Conservation (phyloP, 2,797 vertebrate genomes). For the Pogonophryne albipinna region DNA sequence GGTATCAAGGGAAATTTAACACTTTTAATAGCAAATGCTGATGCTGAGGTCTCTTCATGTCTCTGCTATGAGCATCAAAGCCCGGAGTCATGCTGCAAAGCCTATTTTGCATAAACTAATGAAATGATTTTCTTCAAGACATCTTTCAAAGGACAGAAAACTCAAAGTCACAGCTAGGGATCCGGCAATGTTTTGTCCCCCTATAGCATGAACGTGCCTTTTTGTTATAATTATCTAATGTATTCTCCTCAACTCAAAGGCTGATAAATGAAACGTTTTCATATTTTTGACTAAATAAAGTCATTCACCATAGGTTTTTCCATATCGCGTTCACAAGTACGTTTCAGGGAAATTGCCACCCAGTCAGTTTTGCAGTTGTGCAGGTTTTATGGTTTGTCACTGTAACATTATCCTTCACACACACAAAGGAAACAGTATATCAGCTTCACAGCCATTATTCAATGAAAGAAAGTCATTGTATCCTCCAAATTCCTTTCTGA, state of each 20-base stretch:
- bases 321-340: background rate
- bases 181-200: slow-evolving; percentile 12
- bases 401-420: slow-evolving; percentile 22
- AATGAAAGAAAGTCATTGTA: slow-evolving; percentile 11
- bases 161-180: slow-evolving; percentile 20
- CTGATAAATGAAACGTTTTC: background rate
- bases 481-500: slow-evolving; percentile 23
- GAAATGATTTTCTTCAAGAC: slow-evolving; percentile 45
- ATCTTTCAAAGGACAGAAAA: slow-evolving; percentile 40
- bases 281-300: background rate
- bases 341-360: slow-evolving; percentile 26
- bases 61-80: slow-evolving; percentile 59
- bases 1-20: slow-evolving; percentile 64
- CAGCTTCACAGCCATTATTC: slow-evolving; percentile 7
- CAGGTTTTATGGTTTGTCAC: slow-evolving; percentile 17
- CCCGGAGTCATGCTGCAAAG: slow-evolving; percentile 30
- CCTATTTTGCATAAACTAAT: slow-evolving; percentile 57
- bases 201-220: slow-evolving; percentile 7
- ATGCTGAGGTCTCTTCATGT: slow-evolving; percentile 49
- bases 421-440: slow-evolving; percentile 33
- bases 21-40: slow-evolving; percentile 68
- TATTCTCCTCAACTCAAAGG: background rate
- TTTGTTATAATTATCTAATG: slow-evolving; percentile 12
- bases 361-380: background rate
- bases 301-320: background rate